Conservation (phyloP, 1,140 invertebrate genomes). For the Neocloeon triangulifer region DNA sequence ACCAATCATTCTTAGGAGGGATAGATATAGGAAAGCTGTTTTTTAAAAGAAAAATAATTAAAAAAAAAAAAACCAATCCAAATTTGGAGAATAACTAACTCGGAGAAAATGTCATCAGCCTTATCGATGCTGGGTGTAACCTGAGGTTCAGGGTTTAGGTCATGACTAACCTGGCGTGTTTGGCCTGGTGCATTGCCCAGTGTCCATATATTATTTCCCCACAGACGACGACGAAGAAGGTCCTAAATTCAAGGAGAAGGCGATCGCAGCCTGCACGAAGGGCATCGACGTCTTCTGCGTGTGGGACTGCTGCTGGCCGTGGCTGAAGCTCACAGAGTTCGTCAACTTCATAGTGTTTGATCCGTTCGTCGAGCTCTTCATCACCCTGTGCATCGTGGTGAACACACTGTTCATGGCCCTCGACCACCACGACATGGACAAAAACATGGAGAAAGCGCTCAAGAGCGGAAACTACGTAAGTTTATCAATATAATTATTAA, state of each 20-base stretch:
- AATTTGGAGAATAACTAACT: too few relatives aligned
- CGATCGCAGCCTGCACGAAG: constrained; percentile 45
- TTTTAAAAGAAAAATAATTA: too few relatives aligned
- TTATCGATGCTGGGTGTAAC: too few relatives aligned
- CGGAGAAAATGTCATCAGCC: too few relatives aligned
- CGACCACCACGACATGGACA: constrained; percentile 87
- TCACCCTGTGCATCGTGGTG: constrained; percentile 92
- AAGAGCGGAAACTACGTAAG: constrained; percentile 89
- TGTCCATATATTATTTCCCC: constrained; percentile 83
- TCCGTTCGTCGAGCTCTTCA: constrained; percentile 94
- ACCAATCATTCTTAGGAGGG: too few relatives aligned
- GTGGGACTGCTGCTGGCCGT: constrained; percentile 87
- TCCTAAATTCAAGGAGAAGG: constrained; percentile 66
- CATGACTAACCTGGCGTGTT: too few relatives aligned
- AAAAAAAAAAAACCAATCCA: too few relatives aligned
- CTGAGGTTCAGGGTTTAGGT: too few relatives aligned
- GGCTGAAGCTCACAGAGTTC: constrained; percentile 75
- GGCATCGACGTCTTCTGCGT: constrained; percentile 84
- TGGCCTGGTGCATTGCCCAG: constrained; percentile 53
- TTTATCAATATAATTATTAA: constrained; percentile 13
- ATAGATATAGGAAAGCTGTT: too few relatives aligned
- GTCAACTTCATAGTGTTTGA: constrained; percentile 86
- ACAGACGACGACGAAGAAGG: constrained; percentile 78
- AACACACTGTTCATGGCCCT: constrained; percentile 97
- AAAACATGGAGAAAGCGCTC: constrained; percentile 58